These are phyloP conservation scores for Napeogenes sylphis DNA, from an alignment of 2,888 invertebrate genomes.

Conservation along the genomic window DNA sequence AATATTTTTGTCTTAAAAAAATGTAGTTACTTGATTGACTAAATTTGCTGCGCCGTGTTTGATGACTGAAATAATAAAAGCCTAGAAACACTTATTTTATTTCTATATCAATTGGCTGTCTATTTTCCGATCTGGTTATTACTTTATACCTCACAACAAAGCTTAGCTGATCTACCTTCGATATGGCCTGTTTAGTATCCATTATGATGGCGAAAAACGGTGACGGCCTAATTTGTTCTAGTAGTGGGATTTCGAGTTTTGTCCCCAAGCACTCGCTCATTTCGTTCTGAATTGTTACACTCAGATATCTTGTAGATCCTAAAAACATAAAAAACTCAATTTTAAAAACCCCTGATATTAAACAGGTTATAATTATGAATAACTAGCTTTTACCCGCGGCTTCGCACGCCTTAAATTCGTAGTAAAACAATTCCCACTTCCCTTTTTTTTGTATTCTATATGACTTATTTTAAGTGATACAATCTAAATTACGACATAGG, in stretches of 20 bases:
- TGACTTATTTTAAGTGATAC: too few species aligned
- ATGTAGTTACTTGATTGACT: slow-evolving; percentile 32
- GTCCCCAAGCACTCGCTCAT: slow-evolving; percentile 32
- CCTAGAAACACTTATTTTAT: slow-evolving; percentile 29
- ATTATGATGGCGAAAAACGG: slow-evolving; percentile 32
- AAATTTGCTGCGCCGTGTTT: slow-evolving; percentile 37
- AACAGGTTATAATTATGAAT: slow-evolving; percentile 11
- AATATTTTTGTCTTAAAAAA: slow-evolving; percentile 22
- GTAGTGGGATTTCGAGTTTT: slow-evolving; percentile 32
- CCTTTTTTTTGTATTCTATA: too few species aligned
- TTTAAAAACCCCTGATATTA: slow-evolving; percentile 13
- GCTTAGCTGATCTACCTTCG: slow-evolving; percentile 41
- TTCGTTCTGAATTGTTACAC: slow-evolving; percentile 32
- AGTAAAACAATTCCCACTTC: too few species aligned
- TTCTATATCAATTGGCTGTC: slow-evolving; percentile 32
- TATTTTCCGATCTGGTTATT: slow-evolving; percentile 30
- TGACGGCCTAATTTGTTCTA: slow-evolving; percentile 32
- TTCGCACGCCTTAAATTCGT: too few species aligned
- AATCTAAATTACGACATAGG: too few species aligned
- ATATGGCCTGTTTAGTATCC: slow-evolving; percentile 39
- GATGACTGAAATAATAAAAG: slow-evolving; percentile 20
- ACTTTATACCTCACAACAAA: slow-evolving; percentile 37
- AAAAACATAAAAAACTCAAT: slow-evolving; percentile 23
- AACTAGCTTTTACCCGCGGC: not conserved
- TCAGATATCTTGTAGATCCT: slow-evolving; percentile 34